Base-by-base conservation (phyloP, 2,888 invertebrate species). In the Cosmia trapezina region DNA sequence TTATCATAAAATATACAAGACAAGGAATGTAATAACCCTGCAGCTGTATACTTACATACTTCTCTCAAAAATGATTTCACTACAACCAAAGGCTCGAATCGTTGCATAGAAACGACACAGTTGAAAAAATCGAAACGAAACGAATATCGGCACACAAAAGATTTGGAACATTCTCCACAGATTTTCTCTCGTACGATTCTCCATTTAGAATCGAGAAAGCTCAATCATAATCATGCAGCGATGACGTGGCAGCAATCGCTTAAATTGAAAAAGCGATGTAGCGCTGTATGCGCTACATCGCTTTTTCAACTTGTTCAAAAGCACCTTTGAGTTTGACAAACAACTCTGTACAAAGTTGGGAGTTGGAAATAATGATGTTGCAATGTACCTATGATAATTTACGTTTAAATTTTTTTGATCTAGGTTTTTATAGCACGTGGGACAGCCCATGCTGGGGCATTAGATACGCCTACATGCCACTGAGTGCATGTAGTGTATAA, bases 211-310 rank as follows among this genome's bases (percentile, higher is more conserved):
- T 49, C 19, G 66, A 41, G 70, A 60, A 63, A 64, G 41, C 64
- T 71, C 79, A 61, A 76, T 81, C 51, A 67, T 65, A 61, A 81
- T 81, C 78, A 54, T 81, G 53, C 67, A 76, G 67, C 67, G 53
- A 67, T 81, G 53, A 79, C 81, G 56, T 51, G 8, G 57, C 53
- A 43, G 82, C 60, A 71, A 71, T 61, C 67, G 71, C n/a, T 53
- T 56, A 62, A 81, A 81, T 81, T 71, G 71, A 65, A 67, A 71
- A 65, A 73, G 60, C 64, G 60, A 51, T 78, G 51, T 65, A 80
- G 49, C 43, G 69, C 54, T 64, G 33, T 61, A 51, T 68, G 49
- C 28, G 28, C 28, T 28, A 28, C 28, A 28, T 28, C 28, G 28
- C 28, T 28, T 28, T 28, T 28, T 28, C 28, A 28, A 28, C 3